phyloP scores from a whole-genome alignment of 2,797 vertebrate genomes.

The Danio aesculapii region DNA sequence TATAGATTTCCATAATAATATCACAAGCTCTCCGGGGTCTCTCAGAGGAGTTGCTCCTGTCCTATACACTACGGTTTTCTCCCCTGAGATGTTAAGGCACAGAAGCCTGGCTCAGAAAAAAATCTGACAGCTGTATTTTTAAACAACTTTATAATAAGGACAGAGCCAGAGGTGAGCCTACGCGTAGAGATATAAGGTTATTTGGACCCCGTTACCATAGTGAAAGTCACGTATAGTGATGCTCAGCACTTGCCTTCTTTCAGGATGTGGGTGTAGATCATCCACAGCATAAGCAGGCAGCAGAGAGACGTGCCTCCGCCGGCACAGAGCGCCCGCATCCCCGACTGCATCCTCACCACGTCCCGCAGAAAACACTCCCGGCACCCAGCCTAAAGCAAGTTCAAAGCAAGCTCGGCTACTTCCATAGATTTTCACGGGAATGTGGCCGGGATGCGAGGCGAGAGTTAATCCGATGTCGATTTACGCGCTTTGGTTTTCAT shows the following conservation, averaged over 20 bases:
- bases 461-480: slow-evolving; percentile 45
- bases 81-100: slow-evolving; percentile 28
- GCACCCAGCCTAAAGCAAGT: slow-evolving; percentile 45
- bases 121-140: slow-evolving; percentile 34
- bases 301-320: slow-evolving; percentile 86
- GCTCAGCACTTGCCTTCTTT: slow-evolving; percentile 81
- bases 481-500: slow-evolving; percentile 42
- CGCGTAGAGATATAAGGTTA: background rate
- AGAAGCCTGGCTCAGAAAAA: slow-evolving; percentile 17
- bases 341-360: slow-evolving; percentile 82
- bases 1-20: slow-evolving; percentile 60
- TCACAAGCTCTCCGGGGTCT: slow-evolving; percentile 47
- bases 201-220: background rate
- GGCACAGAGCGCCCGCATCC: slow-evolving; percentile 82
- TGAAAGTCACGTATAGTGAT: slow-evolving; percentile 24
- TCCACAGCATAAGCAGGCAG: slow-evolving; percentile 86
- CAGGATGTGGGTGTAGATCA: slow-evolving; percentile 85
- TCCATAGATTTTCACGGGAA: slow-evolving; percentile 50
- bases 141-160: slow-evolving; percentile 34
- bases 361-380: slow-evolving; percentile 45
- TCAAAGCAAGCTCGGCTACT: slow-evolving; percentile 45
- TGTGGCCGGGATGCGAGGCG: background rate
- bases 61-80: slow-evolving; percentile 8
- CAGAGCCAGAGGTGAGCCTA: background rate
- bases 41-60: slow-evolving; percentile 40